Conservation (phyloP, 2,113 vertebrate species). For the Heloderma charlesbogerti region DNA sequence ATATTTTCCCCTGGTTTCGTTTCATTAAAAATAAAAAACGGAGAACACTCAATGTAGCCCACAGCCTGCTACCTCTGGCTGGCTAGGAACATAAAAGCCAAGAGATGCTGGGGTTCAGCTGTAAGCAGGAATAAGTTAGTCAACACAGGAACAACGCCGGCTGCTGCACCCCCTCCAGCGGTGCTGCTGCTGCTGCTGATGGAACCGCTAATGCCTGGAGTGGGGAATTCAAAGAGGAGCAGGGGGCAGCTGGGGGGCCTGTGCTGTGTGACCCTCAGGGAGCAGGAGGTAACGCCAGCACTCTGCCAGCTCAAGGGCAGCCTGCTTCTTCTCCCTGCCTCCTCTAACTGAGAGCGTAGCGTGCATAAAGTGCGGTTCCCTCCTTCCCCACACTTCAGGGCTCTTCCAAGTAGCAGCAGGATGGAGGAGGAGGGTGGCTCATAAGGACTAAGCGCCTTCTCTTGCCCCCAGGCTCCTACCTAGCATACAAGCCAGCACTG, state of each 20-base stretch:
- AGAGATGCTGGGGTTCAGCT: background rate
- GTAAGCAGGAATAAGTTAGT: conserved; percentile 16
- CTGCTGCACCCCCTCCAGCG: background rate
- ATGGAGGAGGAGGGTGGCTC: background rate
- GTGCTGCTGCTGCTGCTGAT: background rate
- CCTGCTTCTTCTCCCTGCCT: background rate
- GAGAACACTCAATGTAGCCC: background rate
- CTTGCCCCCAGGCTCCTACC: background rate
- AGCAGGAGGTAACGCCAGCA: too few species aligned
- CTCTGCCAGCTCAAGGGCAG: background rate
- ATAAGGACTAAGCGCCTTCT: background rate
- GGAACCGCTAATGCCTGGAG: background rate
- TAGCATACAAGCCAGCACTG: background rate
- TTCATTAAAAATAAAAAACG: background rate
- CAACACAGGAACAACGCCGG: background rate
- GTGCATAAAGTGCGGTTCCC: background rate
- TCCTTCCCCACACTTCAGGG: too few species aligned
- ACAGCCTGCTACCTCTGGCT: background rate
- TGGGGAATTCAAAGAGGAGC: background rate
- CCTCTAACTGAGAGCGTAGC: background rate
- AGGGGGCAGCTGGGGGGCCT: background rate
- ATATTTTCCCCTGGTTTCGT: background rate
- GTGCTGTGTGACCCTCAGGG: too few species aligned
- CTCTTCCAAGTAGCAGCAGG: background rate
- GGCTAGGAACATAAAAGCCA: background rate